Base-by-base conservation (phyloP, 2,797 vertebrate species). In the Tamandua tetradactyla region DNA sequence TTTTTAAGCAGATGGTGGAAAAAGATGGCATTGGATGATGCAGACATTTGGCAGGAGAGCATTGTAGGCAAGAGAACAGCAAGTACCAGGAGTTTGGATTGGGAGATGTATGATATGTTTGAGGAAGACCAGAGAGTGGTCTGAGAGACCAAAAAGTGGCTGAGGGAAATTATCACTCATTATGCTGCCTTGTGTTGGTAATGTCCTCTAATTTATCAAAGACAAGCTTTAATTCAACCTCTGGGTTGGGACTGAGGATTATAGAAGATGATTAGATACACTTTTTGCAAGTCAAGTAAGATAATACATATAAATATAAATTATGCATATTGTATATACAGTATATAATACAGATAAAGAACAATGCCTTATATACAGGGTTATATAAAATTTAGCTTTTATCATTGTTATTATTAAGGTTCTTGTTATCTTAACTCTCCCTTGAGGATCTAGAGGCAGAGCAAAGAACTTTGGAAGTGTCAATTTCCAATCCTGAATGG, bases 151-250 rank as follows among this genome's bases (percentile, higher is more conserved):
- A n/a, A n/a, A n/a, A n/a, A n/a, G 10, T 55, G 11, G 22, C 13
- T 30, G 18, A 49, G n/a, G 35, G 18, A 11, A 23, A 15, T 17
- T 18, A 12, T 9, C 17, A 11, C 44, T 23, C 1, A 0, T 47
- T 17, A 3, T 14, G n/a, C 42, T 52, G 49, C 82, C 17, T 57
- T 17, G 23, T 44, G 1, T 2, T 9, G 52, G 35, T 27, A 12
- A 15, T 3, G 6, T 15, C 55, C 37, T 44, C 61, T n/a, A 7
- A 5, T 23, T 11, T 0, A 5, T 55, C 40, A 15, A 7, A 59
- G 44, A 57, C 25, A 35, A 5, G 23, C 76, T 47, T 35, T 6
- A 22, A 42, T 47, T 62, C 57, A 74, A 2, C 30, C 57, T 13
- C 30, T 69, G 32, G 3, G 12, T 42, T 57, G 5, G 1, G 37